Evolutionary conservation across 2,113 vertebrate genomes (phyloP).

Genomic region (Tapirus terrestris): DNA sequence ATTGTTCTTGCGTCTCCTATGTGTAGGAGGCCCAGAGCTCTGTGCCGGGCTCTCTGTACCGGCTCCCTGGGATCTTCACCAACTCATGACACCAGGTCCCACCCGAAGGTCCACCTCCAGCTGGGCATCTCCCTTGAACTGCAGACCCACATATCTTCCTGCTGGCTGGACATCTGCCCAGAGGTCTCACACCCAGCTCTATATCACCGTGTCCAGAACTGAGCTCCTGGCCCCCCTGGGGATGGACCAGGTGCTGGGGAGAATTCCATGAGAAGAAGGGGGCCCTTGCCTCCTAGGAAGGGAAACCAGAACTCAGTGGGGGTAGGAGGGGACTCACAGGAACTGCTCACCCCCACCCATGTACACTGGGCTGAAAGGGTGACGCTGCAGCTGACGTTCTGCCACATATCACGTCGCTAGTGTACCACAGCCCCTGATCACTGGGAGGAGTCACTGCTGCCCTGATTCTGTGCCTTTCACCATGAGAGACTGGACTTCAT

Average conservation of each 20-base stretch:
- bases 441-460: neutral
- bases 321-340: too few relatives aligned
- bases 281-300: neutral
- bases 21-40: neutral
- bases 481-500: neutral
- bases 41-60: neutral
- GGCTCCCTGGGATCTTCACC: too few relatives aligned
- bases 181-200: neutral
- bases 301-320: neutral
- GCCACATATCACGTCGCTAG: rapidly evolving
- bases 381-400: rapidly evolving
- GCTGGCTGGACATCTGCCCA: neutral
- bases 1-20: neutral
- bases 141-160: rapidly evolving
- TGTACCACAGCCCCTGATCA: neutral
- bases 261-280: neutral
- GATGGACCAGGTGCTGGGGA: neutral
- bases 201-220: neutral
- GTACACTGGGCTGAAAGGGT: neutral
- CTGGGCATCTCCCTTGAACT: neutral
- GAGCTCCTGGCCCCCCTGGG: neutral
- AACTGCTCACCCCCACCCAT: rapidly evolving
- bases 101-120: neutral
- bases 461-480: neutral
- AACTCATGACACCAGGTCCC: neutral